Percentiles rank a stretch among this genome's conserved stretches.
phyloP scores from a whole-genome alignment of 2,797 vertebrate genomes.

The Xerus rutilus region DNA sequence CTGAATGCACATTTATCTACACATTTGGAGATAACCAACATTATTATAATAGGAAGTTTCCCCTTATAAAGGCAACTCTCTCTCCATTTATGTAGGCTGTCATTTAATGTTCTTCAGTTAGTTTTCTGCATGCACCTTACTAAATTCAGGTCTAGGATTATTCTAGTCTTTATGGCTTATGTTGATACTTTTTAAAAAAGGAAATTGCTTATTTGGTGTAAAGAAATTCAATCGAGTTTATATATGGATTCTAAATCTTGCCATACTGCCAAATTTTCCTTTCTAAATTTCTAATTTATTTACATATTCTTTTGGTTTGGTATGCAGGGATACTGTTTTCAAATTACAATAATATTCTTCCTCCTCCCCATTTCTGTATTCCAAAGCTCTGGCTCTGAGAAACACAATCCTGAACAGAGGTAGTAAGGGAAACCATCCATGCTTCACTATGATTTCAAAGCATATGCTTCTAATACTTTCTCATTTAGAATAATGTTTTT shows the following conservation, averaged over 20 bases:
- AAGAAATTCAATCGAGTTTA: not conserved
- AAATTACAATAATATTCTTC: rapidly evolving
- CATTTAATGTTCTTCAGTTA: not conserved
- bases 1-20: too few relatives aligned
- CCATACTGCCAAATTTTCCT: not conserved
- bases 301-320: not conserved
- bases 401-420: not conserved
- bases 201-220: not conserved
- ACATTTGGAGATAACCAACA: not conserved
- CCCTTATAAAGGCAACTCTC: not conserved
- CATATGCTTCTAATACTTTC: not conserved
- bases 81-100: rapidly evolving
- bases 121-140: not conserved
- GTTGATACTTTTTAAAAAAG: not conserved
- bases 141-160: not conserved
- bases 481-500: not conserved
- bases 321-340: not conserved
- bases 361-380: too few relatives aligned
- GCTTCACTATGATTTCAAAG: not conserved
- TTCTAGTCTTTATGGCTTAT: not conserved
- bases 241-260: rapidly evolving
- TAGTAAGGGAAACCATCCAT: rapidly evolving
- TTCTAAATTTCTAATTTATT: not conserved
- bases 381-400: too few relatives aligned
- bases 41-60: not conserved